Evolutionary conservation across 2,888 invertebrate species (phyloP).

Genomic region (Malacosoma neustria): DNA sequence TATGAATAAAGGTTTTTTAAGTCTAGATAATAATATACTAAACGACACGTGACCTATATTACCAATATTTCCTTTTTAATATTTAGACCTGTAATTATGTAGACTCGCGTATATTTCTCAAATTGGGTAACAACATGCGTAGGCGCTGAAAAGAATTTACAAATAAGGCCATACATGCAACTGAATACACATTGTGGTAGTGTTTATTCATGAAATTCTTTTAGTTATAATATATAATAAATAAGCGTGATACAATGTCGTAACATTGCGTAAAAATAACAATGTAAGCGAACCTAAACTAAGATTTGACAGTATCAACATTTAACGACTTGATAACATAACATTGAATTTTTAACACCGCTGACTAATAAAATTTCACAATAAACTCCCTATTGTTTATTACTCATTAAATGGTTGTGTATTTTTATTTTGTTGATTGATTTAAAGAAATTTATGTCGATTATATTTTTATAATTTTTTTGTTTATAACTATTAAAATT

Average conservation of each 20-base stretch:
- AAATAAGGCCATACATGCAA: neutral
- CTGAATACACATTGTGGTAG: neutral
- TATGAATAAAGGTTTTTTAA: too few relatives aligned
- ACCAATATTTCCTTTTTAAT: too few relatives aligned
- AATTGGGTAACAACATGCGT: neutral
- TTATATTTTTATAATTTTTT: too few relatives aligned
- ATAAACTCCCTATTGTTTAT: too few relatives aligned
- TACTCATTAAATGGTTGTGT: too few relatives aligned
- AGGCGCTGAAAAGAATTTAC: neutral
- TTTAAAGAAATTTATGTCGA: too few relatives aligned
- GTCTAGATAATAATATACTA: too few relatives aligned
- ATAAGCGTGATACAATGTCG: neutral
- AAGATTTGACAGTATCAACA: neutral
- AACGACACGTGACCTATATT: too few relatives aligned
- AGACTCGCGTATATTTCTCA: neutral
- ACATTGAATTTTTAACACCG: neutral
- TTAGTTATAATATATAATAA: neutral
- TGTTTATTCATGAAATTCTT: neutral
- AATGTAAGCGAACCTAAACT: neutral
- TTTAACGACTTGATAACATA: neutral
- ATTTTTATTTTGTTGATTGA: too few relatives aligned
- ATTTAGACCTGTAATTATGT: too few relatives aligned
- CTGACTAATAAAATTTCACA: too few relatives aligned
- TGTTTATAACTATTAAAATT: too few relatives aligned
- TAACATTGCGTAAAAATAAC: neutral